Conservation (phyloP, 2,888 invertebrate genomes). For the Notodonta ziczac region DNA sequence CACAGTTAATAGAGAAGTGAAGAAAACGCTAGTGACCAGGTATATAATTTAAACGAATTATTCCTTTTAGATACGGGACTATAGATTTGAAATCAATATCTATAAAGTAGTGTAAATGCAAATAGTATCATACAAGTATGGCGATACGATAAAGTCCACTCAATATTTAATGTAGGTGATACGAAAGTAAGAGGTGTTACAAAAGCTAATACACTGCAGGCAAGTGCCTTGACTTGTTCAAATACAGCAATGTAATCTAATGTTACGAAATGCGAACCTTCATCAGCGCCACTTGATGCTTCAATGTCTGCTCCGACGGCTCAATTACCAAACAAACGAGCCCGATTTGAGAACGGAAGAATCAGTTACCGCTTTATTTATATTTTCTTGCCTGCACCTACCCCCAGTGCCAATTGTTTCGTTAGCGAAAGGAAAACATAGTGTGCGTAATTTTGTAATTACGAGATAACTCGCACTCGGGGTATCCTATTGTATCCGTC, state of each 20-base stretch:
- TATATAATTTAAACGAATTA: background rate
- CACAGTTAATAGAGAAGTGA: background rate
- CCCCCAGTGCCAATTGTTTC: no score
- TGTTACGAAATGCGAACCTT: slow-evolving; percentile 32
- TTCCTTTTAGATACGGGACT: background rate
- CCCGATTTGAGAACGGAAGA: slow-evolving; percentile 22
- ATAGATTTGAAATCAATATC: slow-evolving; percentile 1
- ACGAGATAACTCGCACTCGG: no score
- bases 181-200: slow-evolving; percentile 16
- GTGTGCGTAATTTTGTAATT: no score
- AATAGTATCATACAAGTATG: slow-evolving; percentile 4
- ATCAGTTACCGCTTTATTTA: background rate
- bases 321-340: slow-evolving; percentile 52
- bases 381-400: background rate
- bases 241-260: slow-evolving; percentile 25
- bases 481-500: no score
- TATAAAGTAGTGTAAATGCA: slow-evolving; percentile 3
- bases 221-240: slow-evolving; percentile 17
- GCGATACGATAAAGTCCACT: slow-evolving; percentile 17
- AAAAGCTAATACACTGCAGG: slow-evolving; percentile 9
- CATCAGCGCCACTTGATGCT: slow-evolving; percentile 47
- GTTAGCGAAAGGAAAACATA: no score
- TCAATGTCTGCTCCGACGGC: slow-evolving; percentile 46
- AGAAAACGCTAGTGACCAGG: background rate
- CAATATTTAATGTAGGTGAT: slow-evolving; percentile 19